Conservation (phyloP, 2,888 invertebrate species). For the Conomelus anceps region DNA sequence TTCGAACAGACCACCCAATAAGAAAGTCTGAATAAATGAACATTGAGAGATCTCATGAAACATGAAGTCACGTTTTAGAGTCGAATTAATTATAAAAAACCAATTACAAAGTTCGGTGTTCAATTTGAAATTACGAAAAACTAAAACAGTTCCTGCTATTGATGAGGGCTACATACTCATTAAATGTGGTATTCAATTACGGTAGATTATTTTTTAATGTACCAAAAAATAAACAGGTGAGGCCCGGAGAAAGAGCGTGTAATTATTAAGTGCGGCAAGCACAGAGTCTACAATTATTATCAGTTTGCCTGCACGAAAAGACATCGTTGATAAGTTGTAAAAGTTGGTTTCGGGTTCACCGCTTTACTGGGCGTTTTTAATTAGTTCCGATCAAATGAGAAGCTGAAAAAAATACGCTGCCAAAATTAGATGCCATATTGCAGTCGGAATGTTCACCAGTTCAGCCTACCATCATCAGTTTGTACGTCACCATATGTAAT, state of each 20-base stretch:
- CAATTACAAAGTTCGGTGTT: not conserved
- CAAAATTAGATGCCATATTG: not conserved
- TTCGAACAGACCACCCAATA: not conserved
- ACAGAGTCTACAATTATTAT: not conserved
- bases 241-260: not conserved
- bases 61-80: not conserved
- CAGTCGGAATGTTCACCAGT: not conserved
- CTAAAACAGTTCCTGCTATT: not conserved
- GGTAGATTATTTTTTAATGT: not conserved
- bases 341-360: not conserved
- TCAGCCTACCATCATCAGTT: not conserved
- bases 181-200: not conserved
- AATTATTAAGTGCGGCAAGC: not conserved
- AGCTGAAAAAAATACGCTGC: not conserved
- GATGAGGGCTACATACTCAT: not conserved
- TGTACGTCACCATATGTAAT: not conserved
- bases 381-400: not conserved
- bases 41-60: not conserved
- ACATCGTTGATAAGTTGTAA: not conserved
- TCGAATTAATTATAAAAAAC: not conserved
- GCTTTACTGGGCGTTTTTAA: not conserved
- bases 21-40: not conserved
- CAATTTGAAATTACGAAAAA: not conserved
- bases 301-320: not conserved
- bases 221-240: not conserved